These are phyloP conservation scores for Prietella phreatophila DNA, from an alignment of 2,113 vertebrate genomes.

Conservation along the genomic window DNA sequence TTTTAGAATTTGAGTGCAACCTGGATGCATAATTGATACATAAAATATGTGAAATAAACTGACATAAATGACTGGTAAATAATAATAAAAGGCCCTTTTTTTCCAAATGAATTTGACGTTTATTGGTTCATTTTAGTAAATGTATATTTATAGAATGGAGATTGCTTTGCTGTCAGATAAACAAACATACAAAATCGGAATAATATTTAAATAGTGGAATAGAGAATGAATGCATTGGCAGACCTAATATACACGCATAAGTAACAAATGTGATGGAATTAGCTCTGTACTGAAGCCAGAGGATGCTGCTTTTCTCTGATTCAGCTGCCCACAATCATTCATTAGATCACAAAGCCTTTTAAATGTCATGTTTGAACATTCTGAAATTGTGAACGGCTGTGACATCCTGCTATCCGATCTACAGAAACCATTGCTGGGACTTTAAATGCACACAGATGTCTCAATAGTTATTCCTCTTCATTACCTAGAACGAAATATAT, in stretches of 20 bases:
- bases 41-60: not conserved
- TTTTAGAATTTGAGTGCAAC: not conserved
- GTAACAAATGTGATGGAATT: slow-evolving; percentile 21
- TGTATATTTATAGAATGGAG: not conserved
- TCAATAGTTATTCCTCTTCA: not conserved
- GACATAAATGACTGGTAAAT: not conserved
- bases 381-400: slow-evolving; percentile 9
- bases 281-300: slow-evolving; percentile 11
- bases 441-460: slow-evolving; percentile 14
- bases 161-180: not conserved
- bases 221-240: not conserved
- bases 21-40: not conserved
- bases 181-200: not conserved
- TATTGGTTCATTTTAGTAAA: too few relatives aligned
- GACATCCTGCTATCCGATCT: not conserved
- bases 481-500: not conserved
- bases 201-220: not conserved
- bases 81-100: not conserved
- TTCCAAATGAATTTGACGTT: not conserved
- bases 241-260: not conserved
- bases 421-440: not conserved
- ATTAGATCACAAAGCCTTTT: slow-evolving; percentile 37
- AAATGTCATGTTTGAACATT: slow-evolving; percentile 38
- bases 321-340: slow-evolving; percentile 30
- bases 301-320: slow-evolving; percentile 9